Evolutionary conservation across 2,797 vertebrate species (phyloP).

Genomic region (Nannoperca obscura): DNA sequence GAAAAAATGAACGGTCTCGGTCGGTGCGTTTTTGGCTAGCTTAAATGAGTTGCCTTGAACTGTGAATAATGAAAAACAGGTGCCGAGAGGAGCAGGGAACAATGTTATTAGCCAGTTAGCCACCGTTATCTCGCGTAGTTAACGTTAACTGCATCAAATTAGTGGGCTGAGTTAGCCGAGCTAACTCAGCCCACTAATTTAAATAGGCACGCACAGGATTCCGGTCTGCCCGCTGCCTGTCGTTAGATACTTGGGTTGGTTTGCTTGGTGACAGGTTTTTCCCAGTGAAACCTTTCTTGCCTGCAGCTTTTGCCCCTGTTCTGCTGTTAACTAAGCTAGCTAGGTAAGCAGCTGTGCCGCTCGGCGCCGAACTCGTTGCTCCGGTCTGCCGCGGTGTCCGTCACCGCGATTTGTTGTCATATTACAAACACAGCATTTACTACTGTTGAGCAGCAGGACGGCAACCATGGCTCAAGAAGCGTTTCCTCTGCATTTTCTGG

Average conservation of each 20-base stretch:
- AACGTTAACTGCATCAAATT: conserved; percentile 59
- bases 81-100: conserved; percentile 44
- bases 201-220: conserved; percentile 34
- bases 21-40: background rate
- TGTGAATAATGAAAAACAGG: conserved; percentile 56
- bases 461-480: conserved; percentile 85
- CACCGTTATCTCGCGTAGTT: conserved; percentile 61
- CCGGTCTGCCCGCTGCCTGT: background rate
- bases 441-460: conserved; percentile 8
- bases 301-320: conserved; percentile 31
- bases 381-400: conserved; percentile 39
- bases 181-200: conserved; percentile 81
- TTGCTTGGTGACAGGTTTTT: conserved; percentile 27
- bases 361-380: conserved; percentile 16
- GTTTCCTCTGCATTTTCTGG: conserved; percentile 91
- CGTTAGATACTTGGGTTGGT: background rate
- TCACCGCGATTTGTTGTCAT: conserved; percentile 53
- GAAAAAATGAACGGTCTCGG: conserved; percentile 17
- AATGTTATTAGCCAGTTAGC: conserved; percentile 79
- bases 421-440: conserved; percentile 42
- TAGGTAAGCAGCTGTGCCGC: conserved; percentile 52
- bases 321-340: conserved; percentile 46
- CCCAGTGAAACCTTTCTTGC: conserved; percentile 2
- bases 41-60: conserved; percentile 31
- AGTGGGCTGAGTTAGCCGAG: conserved; percentile 75